Base-by-base conservation (phyloP, 2,888 invertebrate species). In the Parnassius apollo region DNA sequence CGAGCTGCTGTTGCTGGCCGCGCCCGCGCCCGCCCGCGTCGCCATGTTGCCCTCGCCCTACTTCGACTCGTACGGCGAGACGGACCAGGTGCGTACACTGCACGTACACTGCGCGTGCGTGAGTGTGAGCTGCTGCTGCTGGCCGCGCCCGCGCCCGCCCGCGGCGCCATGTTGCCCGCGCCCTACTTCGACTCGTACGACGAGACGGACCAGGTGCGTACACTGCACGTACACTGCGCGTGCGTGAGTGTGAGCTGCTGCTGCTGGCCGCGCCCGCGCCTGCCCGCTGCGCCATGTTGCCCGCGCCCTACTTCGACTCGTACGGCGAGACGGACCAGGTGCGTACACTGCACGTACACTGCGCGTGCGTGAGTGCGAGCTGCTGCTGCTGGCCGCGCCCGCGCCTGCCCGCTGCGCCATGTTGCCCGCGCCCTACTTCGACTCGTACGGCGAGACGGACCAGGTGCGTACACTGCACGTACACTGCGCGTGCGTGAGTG, bases 111-210 rank as follows among this genome's bases (percentile, higher is more conserved):
- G 25, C 25, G 25, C 25, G 25, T 25, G 25, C 25, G 25, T 4
- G 25, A 25, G 2, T 25, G 25, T 4, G 25, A 25, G 25, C 25
- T 25, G 25, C 25, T 25, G 25, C 25, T 25, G 25, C 25, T 25
- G 25, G 25, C 25, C 25, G 25, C 25, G 25, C 25, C 25, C 25
- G 25, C 25, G 25, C 25, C 25, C 25, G 25, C 25, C 25, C 25
- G 25, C 25, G 25, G 25, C 25, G 25, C 25, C 25, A 25, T 25
- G 25, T 4, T 25, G 57, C 94, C 97, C 62, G 97, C 99, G 56
- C 99, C 99, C 0, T 99, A 99, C 87, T 93, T 99, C 25, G 25
- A 25, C 86, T 96, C 96, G 69, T 99, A 99, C 81, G 99, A 99
- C 9, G 99, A 99, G 88, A 98, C 98, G 3, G 74, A 75, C 62